These are phyloP conservation scores for Hypanus sabinus DNA, from an alignment of 2,113 vertebrate genomes.

Conservation along the genomic window DNA sequence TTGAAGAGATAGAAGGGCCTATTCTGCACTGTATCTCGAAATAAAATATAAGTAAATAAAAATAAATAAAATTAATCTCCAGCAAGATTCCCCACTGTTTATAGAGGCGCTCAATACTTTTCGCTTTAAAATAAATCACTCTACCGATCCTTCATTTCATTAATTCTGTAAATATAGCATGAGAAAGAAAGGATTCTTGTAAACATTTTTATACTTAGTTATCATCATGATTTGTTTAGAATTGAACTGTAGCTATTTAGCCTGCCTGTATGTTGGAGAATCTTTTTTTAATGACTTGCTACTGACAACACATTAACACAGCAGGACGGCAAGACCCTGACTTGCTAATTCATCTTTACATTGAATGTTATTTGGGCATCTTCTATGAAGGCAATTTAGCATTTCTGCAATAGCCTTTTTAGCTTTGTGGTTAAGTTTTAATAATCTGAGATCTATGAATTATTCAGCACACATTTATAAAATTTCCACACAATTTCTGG, in stretches of 20 bases:
- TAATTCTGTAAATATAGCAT: neutral
- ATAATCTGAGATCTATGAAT: neutral
- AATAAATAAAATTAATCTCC: neutral
- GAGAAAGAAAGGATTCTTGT: neutral
- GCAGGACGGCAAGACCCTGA: neutral
- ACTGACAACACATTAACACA: neutral
- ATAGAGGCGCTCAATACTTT: neutral
- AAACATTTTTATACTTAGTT: neutral
- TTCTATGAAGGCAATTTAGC: neutral
- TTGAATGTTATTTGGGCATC: neutral
- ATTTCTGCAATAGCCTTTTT: neutral
- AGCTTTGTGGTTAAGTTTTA: conserved; percentile 2
- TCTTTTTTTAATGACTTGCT: neutral
- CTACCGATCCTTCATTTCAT: neutral
- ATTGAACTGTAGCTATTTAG: neutral
- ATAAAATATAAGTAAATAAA: no score
- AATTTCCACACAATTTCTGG: neutral
- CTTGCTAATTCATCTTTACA: neutral
- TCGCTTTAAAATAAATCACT: neutral
- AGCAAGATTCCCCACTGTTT: neutral
- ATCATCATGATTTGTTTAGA: neutral
- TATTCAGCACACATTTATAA: conserved; percentile 21
- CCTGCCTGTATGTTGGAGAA: neutral
- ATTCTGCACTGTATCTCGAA: no score
- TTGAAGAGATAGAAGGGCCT: no score